These are phyloP conservation scores for Bombus impatiens DNA, from an alignment of 1,140 invertebrate genomes.

Conservation along the genomic window DNA sequence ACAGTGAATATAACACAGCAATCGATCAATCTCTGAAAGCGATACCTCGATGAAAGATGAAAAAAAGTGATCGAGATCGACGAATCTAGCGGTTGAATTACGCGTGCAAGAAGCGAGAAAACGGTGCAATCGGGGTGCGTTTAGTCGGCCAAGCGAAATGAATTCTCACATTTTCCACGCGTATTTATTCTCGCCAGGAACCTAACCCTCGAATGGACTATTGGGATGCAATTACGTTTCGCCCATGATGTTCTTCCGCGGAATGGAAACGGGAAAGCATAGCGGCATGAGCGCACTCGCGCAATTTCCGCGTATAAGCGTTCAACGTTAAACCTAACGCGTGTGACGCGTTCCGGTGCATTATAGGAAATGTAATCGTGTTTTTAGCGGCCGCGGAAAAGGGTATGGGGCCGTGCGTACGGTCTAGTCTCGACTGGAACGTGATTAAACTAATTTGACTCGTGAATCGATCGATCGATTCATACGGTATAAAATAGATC, in stretches of 20 bases:
- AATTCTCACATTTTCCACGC: constrained; percentile 24
- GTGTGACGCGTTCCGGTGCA: constrained; percentile 32
- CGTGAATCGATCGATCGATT: constrained; percentile 15
- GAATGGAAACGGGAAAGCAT: constrained; percentile 20
- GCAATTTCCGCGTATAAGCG: constrained; percentile 42
- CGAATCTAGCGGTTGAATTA: neutral
- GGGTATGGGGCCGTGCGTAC: neutral
- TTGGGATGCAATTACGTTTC: constrained; percentile 33
- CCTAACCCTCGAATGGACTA: neutral
- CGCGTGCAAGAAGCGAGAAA: neutral
- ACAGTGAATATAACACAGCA: neutral
- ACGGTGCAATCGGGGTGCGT: neutral
- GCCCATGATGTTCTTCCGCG: constrained; percentile 17
- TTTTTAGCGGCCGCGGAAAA: constrained; percentile 14
- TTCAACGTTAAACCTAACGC: constrained; percentile 39
- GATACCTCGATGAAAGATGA: neutral
- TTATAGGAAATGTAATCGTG: constrained; percentile 47
- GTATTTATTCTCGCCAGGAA: constrained; percentile 23
- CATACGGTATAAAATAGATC: neutral
- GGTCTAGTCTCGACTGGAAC: neutral
- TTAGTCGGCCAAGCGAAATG: neutral
- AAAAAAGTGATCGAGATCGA: neutral
- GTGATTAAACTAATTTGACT: constrained; percentile 49
- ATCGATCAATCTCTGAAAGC: neutral
- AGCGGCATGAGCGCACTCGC: neutral